Evolutionary conservation across 2,113 vertebrate species (phyloP).

Genomic region (Cheilinus undulatus): DNA sequence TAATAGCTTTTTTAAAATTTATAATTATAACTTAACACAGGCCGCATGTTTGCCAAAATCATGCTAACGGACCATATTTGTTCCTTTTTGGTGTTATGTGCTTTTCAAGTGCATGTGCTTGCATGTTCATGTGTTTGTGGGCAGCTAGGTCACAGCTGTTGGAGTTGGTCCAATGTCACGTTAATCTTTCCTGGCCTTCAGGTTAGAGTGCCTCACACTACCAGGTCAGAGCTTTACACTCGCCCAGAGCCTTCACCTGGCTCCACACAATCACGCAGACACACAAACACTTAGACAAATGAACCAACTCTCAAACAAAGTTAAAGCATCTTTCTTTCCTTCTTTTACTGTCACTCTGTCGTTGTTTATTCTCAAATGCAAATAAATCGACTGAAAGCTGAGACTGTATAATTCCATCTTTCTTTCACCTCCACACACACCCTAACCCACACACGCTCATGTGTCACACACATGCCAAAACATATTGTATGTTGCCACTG

Average conservation of each 20-base stretch:
- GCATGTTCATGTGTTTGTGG: neutral
- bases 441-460: conserved; percentile 44
- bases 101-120: conserved; percentile 9
- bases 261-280: conserved; percentile 45
- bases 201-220: conserved; percentile 64
- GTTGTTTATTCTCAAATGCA: neutral
- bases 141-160: conserved; percentile 71
- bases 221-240: conserved; percentile 65
- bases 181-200: conserved; percentile 68
- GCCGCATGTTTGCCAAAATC: no score
- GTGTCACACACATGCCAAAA: conserved; percentile 55
- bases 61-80: no score
- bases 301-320: conserved; percentile 22
- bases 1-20: no score
- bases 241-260: conserved; percentile 75
- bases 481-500: conserved; percentile 49
- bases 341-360: conserved; percentile 2
- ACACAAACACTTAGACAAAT: neutral
- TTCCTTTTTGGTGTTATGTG: no score
- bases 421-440: conserved; percentile 15
- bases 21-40: no score
- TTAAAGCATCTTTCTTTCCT: conserved; percentile 5
- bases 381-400: neutral
- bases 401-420: conserved; percentile 26
- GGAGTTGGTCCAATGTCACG: conserved; percentile 67